Conservation (phyloP, 2,113 vertebrate genomes). For the Muscicapa adusta region DNA sequence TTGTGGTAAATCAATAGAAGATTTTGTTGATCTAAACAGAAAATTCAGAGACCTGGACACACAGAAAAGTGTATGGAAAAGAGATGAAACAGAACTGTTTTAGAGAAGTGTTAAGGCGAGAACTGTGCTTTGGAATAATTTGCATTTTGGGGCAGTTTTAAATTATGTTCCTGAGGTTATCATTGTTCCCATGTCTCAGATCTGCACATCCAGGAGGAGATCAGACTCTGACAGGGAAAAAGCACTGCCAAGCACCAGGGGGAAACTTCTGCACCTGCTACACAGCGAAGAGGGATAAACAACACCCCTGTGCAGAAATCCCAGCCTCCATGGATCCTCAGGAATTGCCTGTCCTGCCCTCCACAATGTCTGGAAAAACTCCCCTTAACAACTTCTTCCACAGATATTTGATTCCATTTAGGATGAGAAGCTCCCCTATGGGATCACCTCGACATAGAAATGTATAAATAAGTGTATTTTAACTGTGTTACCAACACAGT, state of each 20-base stretch:
- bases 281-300: background rate
- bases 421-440: background rate
- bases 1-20: background rate
- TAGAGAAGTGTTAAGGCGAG: background rate
- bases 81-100: background rate
- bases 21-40: background rate
- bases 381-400: background rate
- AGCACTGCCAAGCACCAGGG: background rate
- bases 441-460: background rate
- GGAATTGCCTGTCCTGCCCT: background rate
- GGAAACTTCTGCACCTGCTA: background rate
- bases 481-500: background rate
- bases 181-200: background rate
- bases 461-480: background rate
- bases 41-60: background rate
- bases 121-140: background rate
- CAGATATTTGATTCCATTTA: background rate
- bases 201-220: background rate
- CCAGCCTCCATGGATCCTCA: background rate
- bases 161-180: background rate
- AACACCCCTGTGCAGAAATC: background rate
- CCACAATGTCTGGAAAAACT: background rate
- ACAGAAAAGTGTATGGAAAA: background rate
- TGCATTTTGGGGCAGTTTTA: background rate
- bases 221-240: background rate